Evolutionary conservation across 2,888 invertebrate species (phyloP).

Genomic region (Dasysyrphus tricinctus): DNA sequence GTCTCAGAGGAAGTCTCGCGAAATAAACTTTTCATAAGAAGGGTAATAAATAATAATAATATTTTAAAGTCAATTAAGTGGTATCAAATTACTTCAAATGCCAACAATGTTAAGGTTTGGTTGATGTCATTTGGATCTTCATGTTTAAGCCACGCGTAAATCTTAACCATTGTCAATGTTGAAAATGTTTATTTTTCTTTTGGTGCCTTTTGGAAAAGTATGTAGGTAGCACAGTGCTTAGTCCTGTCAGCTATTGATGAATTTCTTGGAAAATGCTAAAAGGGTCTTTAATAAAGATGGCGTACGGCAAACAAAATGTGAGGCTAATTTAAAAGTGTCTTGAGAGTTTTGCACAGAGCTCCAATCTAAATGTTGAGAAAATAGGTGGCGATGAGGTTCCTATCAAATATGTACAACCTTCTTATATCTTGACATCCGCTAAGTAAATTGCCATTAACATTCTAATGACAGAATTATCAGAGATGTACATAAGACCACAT

Average conservation of each 20-base stretch:
- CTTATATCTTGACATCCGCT: not conserved
- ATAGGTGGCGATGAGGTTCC: not conserved
- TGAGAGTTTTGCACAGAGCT: not conserved
- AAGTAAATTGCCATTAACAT: slow-evolving; percentile 3
- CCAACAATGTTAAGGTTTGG: not conserved
- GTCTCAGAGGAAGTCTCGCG: too few species aligned
- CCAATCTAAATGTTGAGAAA: not conserved
- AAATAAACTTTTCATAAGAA: too few species aligned
- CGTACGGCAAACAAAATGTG: not conserved
- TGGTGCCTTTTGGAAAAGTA: too few species aligned
- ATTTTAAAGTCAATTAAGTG: not conserved
- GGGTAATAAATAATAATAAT: too few species aligned
- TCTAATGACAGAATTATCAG: not conserved
- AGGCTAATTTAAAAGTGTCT: not conserved
- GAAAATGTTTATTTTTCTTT: not conserved
- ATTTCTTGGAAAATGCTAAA: not conserved
- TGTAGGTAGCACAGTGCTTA: not conserved
- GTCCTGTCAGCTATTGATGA: not conserved
- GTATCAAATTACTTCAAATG: not conserved
- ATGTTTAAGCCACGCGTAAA: not conserved
- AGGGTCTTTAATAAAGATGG: not conserved
- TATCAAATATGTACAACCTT: not conserved
- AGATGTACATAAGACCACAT: not conserved
- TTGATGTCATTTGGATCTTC: not conserved
- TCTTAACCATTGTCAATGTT: not conserved